Evolutionary conservation across 2,113 vertebrate genomes (phyloP).

Genomic region (Aphyosemion australe): DNA sequence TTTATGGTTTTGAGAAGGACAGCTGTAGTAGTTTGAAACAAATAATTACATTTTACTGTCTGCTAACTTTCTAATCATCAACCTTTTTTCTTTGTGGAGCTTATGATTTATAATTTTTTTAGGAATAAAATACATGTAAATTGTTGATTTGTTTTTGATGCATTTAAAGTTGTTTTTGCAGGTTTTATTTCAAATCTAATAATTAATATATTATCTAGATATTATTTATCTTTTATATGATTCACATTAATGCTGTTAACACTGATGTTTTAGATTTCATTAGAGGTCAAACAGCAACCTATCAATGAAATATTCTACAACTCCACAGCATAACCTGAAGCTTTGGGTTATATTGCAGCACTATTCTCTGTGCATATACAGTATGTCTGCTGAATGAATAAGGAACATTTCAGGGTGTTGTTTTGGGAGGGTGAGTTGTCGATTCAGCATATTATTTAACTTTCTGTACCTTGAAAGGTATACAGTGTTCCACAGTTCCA

Average conservation of each 20-base stretch:
- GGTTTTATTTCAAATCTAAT: no score
- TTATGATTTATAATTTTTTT: no score
- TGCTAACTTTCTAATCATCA: background rate
- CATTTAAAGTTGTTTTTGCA: no score
- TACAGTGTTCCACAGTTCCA: slow-evolving; percentile 58
- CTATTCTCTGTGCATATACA: no score
- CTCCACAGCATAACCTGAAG: background rate
- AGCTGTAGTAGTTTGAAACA: slow-evolving; percentile 9
- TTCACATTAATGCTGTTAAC: background rate
- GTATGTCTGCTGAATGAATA: background rate
- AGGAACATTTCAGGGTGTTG: slow-evolving; percentile 21
- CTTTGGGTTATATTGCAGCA: background rate
- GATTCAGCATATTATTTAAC: slow-evolving; percentile 58
- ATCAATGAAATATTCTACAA: background rate
- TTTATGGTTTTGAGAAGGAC: background rate
- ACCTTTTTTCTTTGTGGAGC: background rate
- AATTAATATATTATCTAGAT: background rate
- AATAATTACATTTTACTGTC: background rate
- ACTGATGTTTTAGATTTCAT: background rate
- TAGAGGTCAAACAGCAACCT: background rate
- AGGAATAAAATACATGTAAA: no score
- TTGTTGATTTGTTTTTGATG: no score
- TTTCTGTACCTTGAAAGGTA: slow-evolving; percentile 64
- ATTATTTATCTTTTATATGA: background rate
- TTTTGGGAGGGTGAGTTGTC: slow-evolving; percentile 22